These are phyloP conservation scores for Drosophila melanica DNA, from an alignment of 1,140 invertebrate species.

Conservation along the genomic window DNA sequence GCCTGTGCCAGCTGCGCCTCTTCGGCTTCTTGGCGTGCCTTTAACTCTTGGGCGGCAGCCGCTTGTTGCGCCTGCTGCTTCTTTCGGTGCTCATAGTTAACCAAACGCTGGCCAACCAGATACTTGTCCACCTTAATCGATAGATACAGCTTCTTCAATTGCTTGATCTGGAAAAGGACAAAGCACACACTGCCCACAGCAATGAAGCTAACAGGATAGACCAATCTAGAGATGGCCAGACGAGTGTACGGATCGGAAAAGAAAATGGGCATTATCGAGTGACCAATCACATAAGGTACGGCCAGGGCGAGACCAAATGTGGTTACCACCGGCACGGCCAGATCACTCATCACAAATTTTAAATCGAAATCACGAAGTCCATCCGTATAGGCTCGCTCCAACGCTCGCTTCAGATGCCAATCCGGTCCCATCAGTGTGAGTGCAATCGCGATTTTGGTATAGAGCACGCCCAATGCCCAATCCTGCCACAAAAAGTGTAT, in stretches of 20 bases:
- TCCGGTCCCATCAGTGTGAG: slow-evolving; percentile 99
- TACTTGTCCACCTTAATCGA: slow-evolving; percentile 99
- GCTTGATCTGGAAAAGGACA: slow-evolving; percentile 91
- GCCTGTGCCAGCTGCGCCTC: slow-evolving; percentile 37
- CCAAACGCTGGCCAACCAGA: slow-evolving; percentile 95
- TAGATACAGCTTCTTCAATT: slow-evolving; percentile 97
- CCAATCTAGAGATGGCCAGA: slow-evolving; percentile 92
- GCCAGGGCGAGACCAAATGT: slow-evolving; percentile 94
- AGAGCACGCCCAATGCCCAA: slow-evolving; percentile 98
- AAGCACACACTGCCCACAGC: slow-evolving; percentile 88
- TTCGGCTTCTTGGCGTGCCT: slow-evolving; percentile 51
- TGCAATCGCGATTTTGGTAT: slow-evolving; percentile 99
- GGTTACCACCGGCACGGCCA: slow-evolving; percentile 95
- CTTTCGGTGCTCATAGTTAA: slow-evolving; percentile 95
- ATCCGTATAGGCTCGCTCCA: slow-evolving; percentile 95
- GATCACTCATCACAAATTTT: slow-evolving; percentile 91
- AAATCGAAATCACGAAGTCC: slow-evolving; percentile 97
- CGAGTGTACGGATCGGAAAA: slow-evolving; percentile 89
- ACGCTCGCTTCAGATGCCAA: slow-evolving; percentile 94
- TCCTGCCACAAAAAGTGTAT: slow-evolving; percentile 98
- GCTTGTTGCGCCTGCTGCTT: slow-evolving; percentile 84
- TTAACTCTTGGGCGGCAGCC: slow-evolving; percentile 80
- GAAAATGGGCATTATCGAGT: slow-evolving; percentile 92
- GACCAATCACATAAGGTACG: slow-evolving; percentile 94
- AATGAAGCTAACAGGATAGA: slow-evolving; percentile 95